These are phyloP conservation scores for Encarsia formosa DNA, from an alignment of 2,888 invertebrate species.

Conservation along the genomic window DNA sequence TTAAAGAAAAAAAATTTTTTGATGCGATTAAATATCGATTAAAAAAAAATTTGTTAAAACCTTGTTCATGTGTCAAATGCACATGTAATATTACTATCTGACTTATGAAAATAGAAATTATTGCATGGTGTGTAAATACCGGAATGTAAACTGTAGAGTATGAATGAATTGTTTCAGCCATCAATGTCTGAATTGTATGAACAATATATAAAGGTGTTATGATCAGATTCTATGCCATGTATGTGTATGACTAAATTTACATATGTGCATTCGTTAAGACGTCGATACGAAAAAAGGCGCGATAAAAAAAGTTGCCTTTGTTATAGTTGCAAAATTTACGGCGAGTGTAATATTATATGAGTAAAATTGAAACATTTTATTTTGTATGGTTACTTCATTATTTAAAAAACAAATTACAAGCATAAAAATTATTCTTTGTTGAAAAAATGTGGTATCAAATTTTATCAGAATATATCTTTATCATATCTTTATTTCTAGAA, in stretches of 20 bases:
- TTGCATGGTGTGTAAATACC: slow-evolving; percentile 44
- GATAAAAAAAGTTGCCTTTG: slow-evolving; percentile 4
- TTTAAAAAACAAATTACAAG: too few relatives aligned
- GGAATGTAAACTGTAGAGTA: slow-evolving; percentile 28
- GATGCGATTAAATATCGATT: slow-evolving; percentile 19
- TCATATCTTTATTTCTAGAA: slow-evolving; percentile 13
- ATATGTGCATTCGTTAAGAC: slow-evolving; percentile 4
- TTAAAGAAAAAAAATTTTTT: slow-evolving; percentile 22
- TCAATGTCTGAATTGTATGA: slow-evolving; percentile 9
- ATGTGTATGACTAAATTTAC: slow-evolving; percentile 15
- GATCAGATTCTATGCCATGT: slow-evolving; percentile 6
- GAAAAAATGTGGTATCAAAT: slow-evolving; percentile 1
- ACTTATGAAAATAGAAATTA: slow-evolving; percentile 31
- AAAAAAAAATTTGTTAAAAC: slow-evolving; percentile 7
- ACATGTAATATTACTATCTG: slow-evolving; percentile 23
- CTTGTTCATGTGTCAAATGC: slow-evolving; percentile 20
- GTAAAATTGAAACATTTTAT: slow-evolving; percentile 9
- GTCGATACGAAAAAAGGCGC: not conserved
- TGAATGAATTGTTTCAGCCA: slow-evolving; percentile 28
- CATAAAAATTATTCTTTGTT: too few relatives aligned
- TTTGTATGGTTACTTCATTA: too few relatives aligned
- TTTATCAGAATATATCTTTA: slow-evolving; percentile 18
- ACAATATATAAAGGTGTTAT: slow-evolving; percentile 2
- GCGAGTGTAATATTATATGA: slow-evolving; percentile 9
- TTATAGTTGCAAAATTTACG: slow-evolving; percentile 12